Evolutionary conservation across 1,140 invertebrate genomes (phyloP), one percentile per base, ranked within the genome.

Genomic region (Dendroctonus valens): DNA sequence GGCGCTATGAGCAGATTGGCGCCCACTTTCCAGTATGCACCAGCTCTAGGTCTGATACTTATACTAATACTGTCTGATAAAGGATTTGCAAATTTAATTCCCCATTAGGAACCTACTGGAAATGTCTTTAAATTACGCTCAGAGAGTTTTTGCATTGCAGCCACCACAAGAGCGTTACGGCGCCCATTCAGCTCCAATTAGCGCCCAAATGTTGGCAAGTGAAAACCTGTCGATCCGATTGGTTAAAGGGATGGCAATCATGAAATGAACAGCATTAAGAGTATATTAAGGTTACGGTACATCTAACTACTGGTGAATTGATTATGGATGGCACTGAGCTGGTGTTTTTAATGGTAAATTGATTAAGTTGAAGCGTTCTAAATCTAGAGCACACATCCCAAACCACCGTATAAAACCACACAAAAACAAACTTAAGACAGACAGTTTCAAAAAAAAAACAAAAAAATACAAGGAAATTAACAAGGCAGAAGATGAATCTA

Each of bases 381-480:
- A 67, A 62, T 59, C 69, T 73, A 71, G 65, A 71, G 67, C 70
- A 72, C 69, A 72, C 70, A 73, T 72, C 70, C 70, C 72, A 73
- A 71, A 71, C 71, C 72, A 72, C 70, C 70, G 70, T 70, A 72
- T 68, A 68, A 72, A 73, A 73, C 70, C 70, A 64, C 60, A 69
- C 67, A 64, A 61, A 68, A 62, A 64, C 60, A 69, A 69, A 68
- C 54, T 57, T 61, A 44, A 57, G 63, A 68, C 58, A 67, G 55
- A 68, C 60, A 68, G 54, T 62, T 48, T 46, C 42, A 50, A 65
- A 67, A 62, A 59, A 62, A 53, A 26, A 1, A 64, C n/a, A 57
- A 40, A 39, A 61, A 42, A 41, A 2, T 26, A 26, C 26, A 65
- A 63, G 70, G 65, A 73, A 73, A 70, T 67, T 63, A 53, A 69